phyloP scores from a whole-genome alignment of 2,797 vertebrate species.

The Gallinago solitaria region DNA sequence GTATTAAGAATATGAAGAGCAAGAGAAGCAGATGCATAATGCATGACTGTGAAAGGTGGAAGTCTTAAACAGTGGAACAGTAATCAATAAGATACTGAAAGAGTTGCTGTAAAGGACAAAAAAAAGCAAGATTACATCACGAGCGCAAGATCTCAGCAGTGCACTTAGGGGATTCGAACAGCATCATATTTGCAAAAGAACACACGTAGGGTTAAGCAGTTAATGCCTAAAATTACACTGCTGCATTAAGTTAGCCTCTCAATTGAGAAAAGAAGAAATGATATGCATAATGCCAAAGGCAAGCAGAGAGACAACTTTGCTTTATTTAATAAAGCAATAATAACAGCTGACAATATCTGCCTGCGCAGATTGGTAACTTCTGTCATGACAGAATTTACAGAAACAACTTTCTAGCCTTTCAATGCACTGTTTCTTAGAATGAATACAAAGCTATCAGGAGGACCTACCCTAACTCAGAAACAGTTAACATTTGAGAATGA shows the following conservation, averaged over 20 bases:
- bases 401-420: background rate
- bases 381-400: background rate
- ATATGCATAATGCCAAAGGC: background rate
- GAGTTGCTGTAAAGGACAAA: background rate
- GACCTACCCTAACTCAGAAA: background rate
- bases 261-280: background rate
- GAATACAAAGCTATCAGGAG: background rate
- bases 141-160: background rate
- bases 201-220: background rate
- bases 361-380: background rate
- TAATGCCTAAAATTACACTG: background rate
- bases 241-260: background rate
- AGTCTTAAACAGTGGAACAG: background rate
- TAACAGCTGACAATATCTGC: background rate
- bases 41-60: background rate
- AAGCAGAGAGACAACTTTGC: background rate
- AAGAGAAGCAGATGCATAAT: background rate
- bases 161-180: background rate
- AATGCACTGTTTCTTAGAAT: background rate
- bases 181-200: background rate
- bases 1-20: background rate
- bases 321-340: background rate
- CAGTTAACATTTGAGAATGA: background rate
- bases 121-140: background rate
- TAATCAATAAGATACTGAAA: background rate